Conservation (phyloP, 2,888 invertebrate species). For the Cerastoderma edule region DNA sequence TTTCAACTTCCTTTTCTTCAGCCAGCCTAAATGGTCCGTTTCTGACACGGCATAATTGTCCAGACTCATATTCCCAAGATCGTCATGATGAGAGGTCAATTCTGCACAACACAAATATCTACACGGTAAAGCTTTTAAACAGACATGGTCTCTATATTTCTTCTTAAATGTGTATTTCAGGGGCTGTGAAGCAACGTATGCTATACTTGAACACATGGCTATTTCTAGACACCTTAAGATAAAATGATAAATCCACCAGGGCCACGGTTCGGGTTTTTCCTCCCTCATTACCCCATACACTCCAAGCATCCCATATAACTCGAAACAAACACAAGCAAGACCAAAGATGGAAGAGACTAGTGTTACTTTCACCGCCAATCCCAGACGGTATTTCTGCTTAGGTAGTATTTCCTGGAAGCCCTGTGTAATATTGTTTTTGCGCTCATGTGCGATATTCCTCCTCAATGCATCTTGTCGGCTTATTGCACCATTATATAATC, state of each 20-base stretch:
- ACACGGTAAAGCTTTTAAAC: constrained; percentile 56
- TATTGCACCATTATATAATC: constrained; percentile 77
- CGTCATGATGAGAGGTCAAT: constrained; percentile 31
- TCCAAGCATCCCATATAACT: constrained; percentile 91
- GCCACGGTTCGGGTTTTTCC: constrained; percentile 87
- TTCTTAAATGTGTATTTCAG: constrained; percentile 72
- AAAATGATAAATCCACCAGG: constrained; percentile 96
- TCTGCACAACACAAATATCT: constrained; percentile 55
- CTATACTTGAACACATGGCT: constrained; percentile 91
- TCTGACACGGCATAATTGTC: constrained; percentile 49
- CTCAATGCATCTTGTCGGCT: constrained; percentile 79
- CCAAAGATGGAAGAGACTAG: constrained; percentile 94
- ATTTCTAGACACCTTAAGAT: constrained; percentile 93
- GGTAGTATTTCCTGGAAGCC: constrained; percentile 37
- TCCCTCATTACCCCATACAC: constrained; percentile 84
- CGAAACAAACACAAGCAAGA: constrained; percentile 91
- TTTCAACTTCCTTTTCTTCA: constrained; percentile 39
- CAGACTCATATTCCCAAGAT: constrained; percentile 40
- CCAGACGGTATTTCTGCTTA: constrained; percentile 86
- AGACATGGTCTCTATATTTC: constrained; percentile 30
- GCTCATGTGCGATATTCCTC: constrained; percentile 35
- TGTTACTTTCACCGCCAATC: constrained; percentile 94
- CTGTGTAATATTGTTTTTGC: constrained; percentile 29
- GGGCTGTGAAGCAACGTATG: constrained; percentile 92
- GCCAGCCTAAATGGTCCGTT: constrained; percentile 50